phyloP scores from a whole-genome alignment of 2,797 vertebrate genomes.

The Darevskia nairensis region DNA sequence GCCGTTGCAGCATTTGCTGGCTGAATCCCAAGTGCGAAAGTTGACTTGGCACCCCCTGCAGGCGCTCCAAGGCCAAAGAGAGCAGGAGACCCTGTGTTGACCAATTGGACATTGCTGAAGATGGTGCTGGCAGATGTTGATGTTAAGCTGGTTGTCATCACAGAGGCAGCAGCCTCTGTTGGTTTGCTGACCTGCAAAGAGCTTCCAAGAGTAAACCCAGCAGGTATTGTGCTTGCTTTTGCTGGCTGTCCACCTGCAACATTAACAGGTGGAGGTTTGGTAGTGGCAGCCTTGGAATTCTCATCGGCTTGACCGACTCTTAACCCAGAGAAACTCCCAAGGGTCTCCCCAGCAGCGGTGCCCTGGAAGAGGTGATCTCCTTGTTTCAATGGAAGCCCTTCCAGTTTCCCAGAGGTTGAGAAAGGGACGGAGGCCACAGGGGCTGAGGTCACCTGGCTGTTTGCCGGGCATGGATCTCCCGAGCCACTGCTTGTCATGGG shows the following conservation, averaged over 20 bases:
- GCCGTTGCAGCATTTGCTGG: conserved; percentile 50
- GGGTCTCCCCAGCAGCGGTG: conserved; percentile 85
- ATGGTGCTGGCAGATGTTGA: conserved; percentile 40
- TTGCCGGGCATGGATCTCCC: conserved; percentile 52
- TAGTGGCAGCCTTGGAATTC: conserved; percentile 68
- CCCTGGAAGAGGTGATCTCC: conserved; percentile 74
- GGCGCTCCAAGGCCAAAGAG: conserved; percentile 80
- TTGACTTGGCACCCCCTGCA: conserved; percentile 66
- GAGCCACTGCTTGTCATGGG: conserved; percentile 55
- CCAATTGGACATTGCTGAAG: conserved; percentile 67
- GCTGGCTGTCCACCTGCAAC: conserved; percentile 52
- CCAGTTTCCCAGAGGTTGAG: conserved; percentile 70
- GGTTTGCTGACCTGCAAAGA: conserved; percentile 72
- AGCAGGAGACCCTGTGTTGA: conserved; percentile 59
- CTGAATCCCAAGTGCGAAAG: conserved; percentile 78
- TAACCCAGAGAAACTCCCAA: conserved; percentile 92
- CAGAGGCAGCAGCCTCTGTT: conserved; percentile 57
- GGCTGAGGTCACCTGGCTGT: conserved; percentile 70
- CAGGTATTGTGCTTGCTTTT: conserved; percentile 56
- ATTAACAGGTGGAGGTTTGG: conserved; percentile 63
- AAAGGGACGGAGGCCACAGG: conserved; percentile 53
- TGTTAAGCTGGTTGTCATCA: accelerated
- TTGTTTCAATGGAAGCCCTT: conserved; percentile 75
- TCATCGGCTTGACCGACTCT: conserved; percentile 90
- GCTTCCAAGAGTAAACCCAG: conserved; percentile 77